Evolutionary conservation across 2,888 invertebrate genomes (phyloP).

Genomic region (Pseudanteris insignis): DNA sequence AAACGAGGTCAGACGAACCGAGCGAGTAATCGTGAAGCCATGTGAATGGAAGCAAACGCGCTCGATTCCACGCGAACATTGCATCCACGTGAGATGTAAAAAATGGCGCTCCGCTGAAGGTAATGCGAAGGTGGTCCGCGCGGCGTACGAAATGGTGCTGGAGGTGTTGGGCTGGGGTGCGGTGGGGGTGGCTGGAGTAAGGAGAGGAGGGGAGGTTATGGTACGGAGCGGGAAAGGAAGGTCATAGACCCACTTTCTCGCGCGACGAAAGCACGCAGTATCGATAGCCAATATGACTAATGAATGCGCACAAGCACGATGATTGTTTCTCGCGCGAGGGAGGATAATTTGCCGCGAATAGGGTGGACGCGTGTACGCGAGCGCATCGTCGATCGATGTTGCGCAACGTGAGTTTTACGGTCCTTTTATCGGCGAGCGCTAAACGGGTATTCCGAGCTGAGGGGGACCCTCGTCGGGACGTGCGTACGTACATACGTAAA

Average conservation of each 20-base stretch:
- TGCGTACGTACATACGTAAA: no score
- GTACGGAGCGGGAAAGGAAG: constrained; percentile 32
- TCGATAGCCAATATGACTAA: constrained; percentile 35
- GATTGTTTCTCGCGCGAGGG: constrained; percentile 20
- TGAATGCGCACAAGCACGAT: constrained; percentile 24
- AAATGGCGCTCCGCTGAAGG: constrained; percentile 3
- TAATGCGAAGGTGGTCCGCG: constrained; percentile 23
- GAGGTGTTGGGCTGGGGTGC: no score
- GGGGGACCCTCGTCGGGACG: constrained; percentile 4
- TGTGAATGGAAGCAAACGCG: background rate
- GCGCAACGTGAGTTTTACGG: constrained; percentile 27
- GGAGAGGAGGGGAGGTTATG: no score
- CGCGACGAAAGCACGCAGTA: constrained; percentile 35
- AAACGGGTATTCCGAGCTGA: constrained; percentile 3
- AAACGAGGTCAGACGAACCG: no score
- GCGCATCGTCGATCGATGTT: no score
- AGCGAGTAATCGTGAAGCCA: no score
- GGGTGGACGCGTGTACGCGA: background rate
- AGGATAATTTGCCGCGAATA: background rate
- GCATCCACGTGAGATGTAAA: background rate
- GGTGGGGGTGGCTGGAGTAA: no score
- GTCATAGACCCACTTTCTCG: constrained; percentile 40
- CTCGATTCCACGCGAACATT: background rate
- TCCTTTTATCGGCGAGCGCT: constrained; percentile 23
- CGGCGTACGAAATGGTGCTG: constrained; percentile 15